Conservation (phyloP, 2,797 vertebrate species). For the Delichon dasypus region DNA sequence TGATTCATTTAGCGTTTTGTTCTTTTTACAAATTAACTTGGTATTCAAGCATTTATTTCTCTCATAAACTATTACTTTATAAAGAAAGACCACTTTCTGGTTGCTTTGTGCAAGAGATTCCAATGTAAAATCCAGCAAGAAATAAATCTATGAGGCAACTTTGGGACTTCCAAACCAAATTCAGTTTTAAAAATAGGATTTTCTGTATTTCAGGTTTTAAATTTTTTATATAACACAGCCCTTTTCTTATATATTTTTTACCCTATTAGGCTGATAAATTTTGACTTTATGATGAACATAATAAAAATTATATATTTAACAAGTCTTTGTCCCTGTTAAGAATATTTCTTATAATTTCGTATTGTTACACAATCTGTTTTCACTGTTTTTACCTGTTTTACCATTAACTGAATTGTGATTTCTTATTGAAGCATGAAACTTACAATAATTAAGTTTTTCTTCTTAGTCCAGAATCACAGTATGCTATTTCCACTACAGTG, state of each 20-base stretch:
- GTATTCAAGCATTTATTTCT: not conserved
- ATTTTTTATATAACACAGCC: not conserved
- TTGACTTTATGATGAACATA: not conserved
- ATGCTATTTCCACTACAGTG: not conserved
- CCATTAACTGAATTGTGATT: not conserved
- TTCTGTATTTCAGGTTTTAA: not conserved
- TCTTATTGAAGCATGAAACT: not conserved
- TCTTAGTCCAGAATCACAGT: not conserved
- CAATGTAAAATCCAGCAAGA: not conserved
- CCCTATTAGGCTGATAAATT: not conserved
- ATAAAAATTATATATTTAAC: not conserved
- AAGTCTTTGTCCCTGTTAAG: not conserved
- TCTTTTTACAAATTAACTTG: not conserved
- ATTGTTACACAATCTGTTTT: not conserved
- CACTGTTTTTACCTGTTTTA: not conserved
- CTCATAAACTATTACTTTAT: not conserved
- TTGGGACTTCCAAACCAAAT: not conserved
- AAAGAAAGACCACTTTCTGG: conserved; percentile 31
- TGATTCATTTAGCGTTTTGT: not conserved
- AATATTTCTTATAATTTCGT: not conserved
- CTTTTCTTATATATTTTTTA: not conserved
- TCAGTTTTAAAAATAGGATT: not conserved
- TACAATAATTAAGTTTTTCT: not conserved
- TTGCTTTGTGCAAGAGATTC: conserved; percentile 16
- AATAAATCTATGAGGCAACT: not conserved